phyloP scores from a whole-genome alignment of 2,113 vertebrate species.

The Elephantulus edwardii region DNA sequence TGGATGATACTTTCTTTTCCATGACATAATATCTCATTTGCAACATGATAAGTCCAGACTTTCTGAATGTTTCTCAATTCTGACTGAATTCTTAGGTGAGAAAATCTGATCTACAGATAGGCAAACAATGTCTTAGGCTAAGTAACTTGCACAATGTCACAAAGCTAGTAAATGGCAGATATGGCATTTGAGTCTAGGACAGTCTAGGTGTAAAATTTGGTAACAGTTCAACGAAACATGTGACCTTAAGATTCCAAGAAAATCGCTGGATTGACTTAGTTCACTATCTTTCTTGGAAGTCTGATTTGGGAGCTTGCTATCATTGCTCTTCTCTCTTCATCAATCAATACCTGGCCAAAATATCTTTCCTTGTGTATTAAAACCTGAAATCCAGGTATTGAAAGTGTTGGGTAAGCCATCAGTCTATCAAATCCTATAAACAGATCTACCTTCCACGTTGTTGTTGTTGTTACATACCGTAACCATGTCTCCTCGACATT shows the following conservation, averaged over 20 bases:
- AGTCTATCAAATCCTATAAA: neutral
- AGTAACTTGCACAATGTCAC: neutral
- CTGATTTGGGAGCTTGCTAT: neutral
- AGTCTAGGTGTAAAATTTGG: constrained; percentile 1
- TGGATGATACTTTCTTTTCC: neutral
- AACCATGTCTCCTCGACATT: no score
- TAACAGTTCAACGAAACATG: neutral
- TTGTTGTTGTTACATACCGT: no score
- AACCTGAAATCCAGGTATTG: neutral
- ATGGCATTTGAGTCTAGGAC: neutral
- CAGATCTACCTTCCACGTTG: neutral
- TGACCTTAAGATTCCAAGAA: neutral
- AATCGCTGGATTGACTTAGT: neutral
- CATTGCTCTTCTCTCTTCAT: neutral
- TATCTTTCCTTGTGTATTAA: neutral
- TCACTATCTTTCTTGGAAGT: neutral
- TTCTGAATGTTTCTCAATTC: neutral
- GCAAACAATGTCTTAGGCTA: neutral
- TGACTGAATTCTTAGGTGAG: constrained; percentile 11
- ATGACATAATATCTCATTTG: neutral
- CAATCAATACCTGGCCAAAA: neutral
- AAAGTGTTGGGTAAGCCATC: neutral
- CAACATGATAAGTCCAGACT: neutral
- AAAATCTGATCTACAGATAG: neutral
- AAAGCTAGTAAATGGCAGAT: neutral